phyloP scores from a whole-genome alignment of 2,113 vertebrate species.

The Pygoscelis adeliae region DNA sequence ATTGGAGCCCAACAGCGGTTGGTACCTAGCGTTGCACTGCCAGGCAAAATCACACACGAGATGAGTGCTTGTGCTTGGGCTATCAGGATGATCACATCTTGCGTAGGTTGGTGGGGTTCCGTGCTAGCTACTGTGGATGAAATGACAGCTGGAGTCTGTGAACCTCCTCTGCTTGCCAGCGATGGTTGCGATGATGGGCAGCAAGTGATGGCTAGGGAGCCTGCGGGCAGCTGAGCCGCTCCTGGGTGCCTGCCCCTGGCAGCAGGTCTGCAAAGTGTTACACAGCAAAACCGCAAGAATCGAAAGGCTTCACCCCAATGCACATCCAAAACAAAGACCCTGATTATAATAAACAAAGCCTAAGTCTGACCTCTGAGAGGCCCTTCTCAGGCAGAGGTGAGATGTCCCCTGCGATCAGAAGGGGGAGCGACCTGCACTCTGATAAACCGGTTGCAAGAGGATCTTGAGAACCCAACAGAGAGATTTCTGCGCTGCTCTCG shows the following conservation, averaged over 20 bases:
- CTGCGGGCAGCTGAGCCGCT: not conserved
- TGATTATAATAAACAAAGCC: not conserved
- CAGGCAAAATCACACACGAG: fast-evolving
- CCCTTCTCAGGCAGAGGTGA: not conserved
- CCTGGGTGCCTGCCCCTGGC: not conserved
- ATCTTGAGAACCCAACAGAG: not conserved
- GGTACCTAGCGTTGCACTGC: fast-evolving
- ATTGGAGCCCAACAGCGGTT: not conserved
- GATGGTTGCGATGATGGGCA: not conserved
- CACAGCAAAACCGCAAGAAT: not conserved
- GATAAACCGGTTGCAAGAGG: not conserved
- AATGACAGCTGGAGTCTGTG: not conserved
- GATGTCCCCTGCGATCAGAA: not conserved
- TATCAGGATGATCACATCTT: not conserved
- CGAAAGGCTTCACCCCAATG: not conserved
- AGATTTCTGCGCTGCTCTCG: fast-evolving
- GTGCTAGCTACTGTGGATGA: not conserved
- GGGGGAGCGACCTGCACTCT: not conserved
- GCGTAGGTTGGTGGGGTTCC: not conserved
- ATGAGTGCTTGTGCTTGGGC: not conserved
- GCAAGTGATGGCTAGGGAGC: not conserved
- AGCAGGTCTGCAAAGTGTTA: not conserved
- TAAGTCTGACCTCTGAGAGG: not conserved
- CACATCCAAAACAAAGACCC: not conserved
- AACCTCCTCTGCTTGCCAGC: not conserved